Percentiles rank a stretch among this genome's conserved stretches.
Conservation (phyloP, 2,888 invertebrate genomes). For the Euproctis similis region DNA sequence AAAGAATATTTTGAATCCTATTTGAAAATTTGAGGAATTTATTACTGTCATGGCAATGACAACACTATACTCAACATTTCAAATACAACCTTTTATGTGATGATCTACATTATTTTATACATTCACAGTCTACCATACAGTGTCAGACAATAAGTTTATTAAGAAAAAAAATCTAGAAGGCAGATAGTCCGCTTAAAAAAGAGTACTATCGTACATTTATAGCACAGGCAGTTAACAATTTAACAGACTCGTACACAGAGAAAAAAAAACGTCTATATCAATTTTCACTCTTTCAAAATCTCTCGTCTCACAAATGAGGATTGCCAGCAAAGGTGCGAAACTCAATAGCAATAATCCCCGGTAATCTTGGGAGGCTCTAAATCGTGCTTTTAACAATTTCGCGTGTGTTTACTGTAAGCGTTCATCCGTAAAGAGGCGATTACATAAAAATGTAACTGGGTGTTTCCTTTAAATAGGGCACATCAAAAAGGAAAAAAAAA, state of each 20-base stretch:
- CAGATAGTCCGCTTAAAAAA: no score
- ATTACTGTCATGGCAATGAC: no score
- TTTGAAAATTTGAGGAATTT: no score
- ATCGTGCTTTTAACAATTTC: conserved; percentile 30
- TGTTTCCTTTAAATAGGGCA: conserved; percentile 41
- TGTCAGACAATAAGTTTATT: no score
- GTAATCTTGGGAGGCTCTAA: conserved; percentile 26
- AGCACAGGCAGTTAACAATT: conserved; percentile 4
- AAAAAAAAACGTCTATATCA: conserved; percentile 10
- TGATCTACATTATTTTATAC: no score
- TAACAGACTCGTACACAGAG: conserved; percentile 2
- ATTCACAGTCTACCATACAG: no score
- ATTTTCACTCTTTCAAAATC: conserved; percentile 15
- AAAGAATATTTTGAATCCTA: no score
- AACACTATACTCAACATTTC: no score
- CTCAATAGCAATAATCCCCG: conserved; percentile 20
- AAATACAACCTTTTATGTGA: no score
- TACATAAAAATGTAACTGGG: conserved; percentile 38
- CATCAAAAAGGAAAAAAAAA: conserved; percentile 55
- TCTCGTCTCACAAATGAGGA: conserved; percentile 7
- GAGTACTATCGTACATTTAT: no score
- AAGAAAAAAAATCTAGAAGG: no score
- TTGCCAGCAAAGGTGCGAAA: conserved; percentile 7
- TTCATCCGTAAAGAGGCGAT: conserved; percentile 33
- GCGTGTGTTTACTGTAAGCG: conserved; percentile 29